phyloP scores from a whole-genome alignment of 2,113 vertebrate genomes.

The Balaenoptera acutorostrata region DNA sequence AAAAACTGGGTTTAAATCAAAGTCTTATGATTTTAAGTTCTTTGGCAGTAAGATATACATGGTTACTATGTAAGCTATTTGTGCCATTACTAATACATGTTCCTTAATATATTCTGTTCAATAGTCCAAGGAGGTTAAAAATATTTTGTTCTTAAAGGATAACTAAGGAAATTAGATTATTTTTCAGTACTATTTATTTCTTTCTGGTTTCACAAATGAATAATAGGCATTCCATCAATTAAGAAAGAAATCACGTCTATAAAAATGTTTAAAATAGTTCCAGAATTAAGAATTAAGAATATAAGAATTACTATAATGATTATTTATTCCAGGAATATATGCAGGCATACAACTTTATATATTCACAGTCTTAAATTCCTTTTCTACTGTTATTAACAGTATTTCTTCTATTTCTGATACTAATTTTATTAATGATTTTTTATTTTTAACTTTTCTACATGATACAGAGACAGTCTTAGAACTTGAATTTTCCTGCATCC shows the following conservation, averaged over 20 bases:
- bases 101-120: neutral
- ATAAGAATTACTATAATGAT: neutral
- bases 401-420: neutral
- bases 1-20: neutral
- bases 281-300: neutral
- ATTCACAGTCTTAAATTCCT: neutral
- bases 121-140: neutral
- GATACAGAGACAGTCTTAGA: neutral
- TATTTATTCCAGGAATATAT: neutral
- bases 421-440: neutral
- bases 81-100: neutral
- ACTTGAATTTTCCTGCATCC: neutral
- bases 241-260: neutral
- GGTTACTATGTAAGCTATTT: neutral
- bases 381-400: neutral
- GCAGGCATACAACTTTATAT: neutral
- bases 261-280: neutral
- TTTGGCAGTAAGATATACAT: neutral
- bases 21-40: neutral
- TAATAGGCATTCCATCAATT: neutral
- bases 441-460: neutral
- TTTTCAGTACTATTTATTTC: neutral
- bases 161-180: neutral
- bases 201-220: neutral
- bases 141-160: neutral